Evolutionary conservation across 2,888 invertebrate species (phyloP).

Genomic region (Ptychoptera albimana): DNA sequence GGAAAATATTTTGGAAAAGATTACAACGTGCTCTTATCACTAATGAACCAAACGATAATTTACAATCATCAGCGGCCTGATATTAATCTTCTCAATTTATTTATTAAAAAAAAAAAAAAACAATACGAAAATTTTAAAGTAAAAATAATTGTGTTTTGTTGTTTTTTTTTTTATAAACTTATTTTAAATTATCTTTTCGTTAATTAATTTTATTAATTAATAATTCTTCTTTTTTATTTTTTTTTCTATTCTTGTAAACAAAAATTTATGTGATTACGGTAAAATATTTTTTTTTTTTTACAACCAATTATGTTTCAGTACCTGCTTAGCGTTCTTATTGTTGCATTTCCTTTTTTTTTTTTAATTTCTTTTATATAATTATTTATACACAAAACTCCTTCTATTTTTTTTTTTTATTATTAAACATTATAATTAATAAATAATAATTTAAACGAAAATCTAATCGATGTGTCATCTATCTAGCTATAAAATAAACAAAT

Average conservation of each 20-base stretch:
- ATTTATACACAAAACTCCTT: too few relatives aligned
- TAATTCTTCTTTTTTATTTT: neutral
- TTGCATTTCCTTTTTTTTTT: neutral
- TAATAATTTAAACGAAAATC: too few relatives aligned
- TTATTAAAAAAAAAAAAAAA: neutral
- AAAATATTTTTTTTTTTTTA: neutral
- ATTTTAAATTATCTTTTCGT: neutral
- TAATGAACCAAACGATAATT: too few relatives aligned
- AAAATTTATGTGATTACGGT: neutral
- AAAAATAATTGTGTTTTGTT: neutral
- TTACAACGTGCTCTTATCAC: constrained; percentile 16
- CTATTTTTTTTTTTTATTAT: too few relatives aligned
- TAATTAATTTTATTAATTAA: neutral
- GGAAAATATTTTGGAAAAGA: constrained; percentile 28
- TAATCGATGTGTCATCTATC: too few relatives aligned
- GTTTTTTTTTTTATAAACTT: neutral
- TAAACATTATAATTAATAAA: too few relatives aligned
- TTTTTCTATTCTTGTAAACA: neutral
- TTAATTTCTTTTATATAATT: neutral
- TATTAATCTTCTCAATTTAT: neutral
- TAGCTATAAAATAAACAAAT: too few relatives aligned
- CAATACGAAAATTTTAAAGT: neutral
- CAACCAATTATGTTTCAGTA: too few relatives aligned
- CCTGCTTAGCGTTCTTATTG: too few relatives aligned
- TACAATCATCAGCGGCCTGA: neutral